Percentiles rank a stretch among this genome's conserved stretches.
Evolutionary conservation across 2,888 invertebrate genomes (phyloP).

Genomic region (Himalopsyche japonica): DNA sequence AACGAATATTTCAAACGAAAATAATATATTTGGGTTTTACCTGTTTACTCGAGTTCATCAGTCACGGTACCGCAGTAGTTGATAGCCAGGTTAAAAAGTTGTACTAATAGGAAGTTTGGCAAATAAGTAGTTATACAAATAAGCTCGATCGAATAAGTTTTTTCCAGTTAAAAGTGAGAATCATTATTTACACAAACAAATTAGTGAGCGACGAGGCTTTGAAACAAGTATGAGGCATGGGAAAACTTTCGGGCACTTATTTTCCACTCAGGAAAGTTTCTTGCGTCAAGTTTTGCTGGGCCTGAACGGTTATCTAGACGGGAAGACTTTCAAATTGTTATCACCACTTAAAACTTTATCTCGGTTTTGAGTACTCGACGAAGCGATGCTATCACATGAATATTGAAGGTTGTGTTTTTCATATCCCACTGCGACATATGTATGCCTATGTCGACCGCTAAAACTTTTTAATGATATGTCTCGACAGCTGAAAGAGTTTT

Average conservation of each 20-base stretch:
- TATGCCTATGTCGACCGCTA: background rate
- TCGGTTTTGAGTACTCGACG: conserved; percentile 10
- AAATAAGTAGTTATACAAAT: background rate
- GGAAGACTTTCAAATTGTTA: conserved; percentile 32
- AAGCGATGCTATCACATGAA: background rate
- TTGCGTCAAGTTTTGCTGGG: conserved; percentile 4
- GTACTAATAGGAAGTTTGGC: background rate
- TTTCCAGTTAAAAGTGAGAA: conserved; percentile 1
- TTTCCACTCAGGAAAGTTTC: conserved; percentile 24
- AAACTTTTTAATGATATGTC: background rate
- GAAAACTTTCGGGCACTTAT: conserved; percentile 19
- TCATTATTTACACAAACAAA: background rate
- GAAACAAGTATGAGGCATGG: conserved; percentile 10
- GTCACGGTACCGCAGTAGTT: background rate
- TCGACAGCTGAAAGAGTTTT: background rate
- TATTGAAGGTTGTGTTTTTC: conserved; percentile 1
- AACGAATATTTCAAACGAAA: background rate
- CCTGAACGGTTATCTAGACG: conserved; percentile 14
- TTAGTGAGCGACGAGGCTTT: conserved; percentile 1
- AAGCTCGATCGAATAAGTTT: background rate
- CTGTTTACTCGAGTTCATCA: background rate
- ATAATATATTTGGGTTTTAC: background rate
- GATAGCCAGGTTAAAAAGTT: background rate
- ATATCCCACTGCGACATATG: background rate
- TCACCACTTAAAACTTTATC: conserved; percentile 37